These are phyloP conservation scores for Oscheius sp. DNA, from an alignment of 2,888 invertebrate genomes.

Conservation along the genomic window DNA sequence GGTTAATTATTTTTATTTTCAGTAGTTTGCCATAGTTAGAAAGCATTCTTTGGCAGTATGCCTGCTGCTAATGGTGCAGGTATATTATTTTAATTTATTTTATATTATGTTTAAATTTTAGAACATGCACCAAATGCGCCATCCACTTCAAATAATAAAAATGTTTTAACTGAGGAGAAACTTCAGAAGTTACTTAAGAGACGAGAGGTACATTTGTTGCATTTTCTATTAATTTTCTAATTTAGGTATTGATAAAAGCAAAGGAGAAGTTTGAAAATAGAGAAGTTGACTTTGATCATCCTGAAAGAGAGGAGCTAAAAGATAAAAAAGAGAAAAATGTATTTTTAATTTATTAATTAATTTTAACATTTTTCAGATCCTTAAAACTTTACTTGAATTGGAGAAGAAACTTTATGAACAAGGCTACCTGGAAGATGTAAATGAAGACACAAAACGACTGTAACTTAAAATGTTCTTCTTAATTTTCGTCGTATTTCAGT, in stretches of 20 bases:
- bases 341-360: constrained; percentile 4
- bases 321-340: constrained; percentile 1
- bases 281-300: constrained; percentile 21
- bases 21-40: neutral
- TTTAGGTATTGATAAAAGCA: constrained; percentile 16
- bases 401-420: neutral
- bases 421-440: neutral
- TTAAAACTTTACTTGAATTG: neutral
- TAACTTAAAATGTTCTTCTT: constrained; percentile 4
- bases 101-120: neutral
- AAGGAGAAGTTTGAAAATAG: constrained; percentile 1
- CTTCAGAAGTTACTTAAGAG: neutral
- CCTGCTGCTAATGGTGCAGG: neutral
- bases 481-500: neutral
- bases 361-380: no score
- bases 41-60: neutral
- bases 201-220: neutral
- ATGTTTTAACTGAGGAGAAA: neutral
- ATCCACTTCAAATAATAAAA: neutral
- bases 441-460: neutral
- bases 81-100: neutral
- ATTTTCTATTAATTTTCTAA: neutral
- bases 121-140: neutral
- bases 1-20: neutral
- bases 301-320: constrained; percentile 22